Evolutionary conservation across 2,113 vertebrate species (phyloP).

Genomic region (Trematocara macrostoma): DNA sequence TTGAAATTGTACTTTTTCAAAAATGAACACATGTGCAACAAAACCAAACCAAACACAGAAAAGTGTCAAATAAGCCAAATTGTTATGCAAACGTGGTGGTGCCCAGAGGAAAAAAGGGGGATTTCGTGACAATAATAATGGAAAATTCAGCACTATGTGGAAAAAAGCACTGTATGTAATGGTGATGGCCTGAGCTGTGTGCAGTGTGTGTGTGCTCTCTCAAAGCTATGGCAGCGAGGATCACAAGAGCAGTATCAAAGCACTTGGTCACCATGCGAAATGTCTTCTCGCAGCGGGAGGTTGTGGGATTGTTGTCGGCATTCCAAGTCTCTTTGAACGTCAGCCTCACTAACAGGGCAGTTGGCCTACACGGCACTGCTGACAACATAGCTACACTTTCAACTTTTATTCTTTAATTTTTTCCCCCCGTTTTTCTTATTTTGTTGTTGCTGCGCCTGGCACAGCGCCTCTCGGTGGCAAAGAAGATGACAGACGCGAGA

Average conservation of each 20-base stretch:
- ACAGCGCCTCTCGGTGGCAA: conserved; percentile 57
- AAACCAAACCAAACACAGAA: neutral
- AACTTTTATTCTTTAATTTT: conserved; percentile 57
- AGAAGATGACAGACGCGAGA: neutral
- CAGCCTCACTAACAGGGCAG: conserved; percentile 70
- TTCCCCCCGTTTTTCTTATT: neutral
- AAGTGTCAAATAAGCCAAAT: conserved; percentile 4
- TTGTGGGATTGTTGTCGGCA: conserved; percentile 66
- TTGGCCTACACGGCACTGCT: conserved; percentile 52
- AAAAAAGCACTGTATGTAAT: conserved; percentile 49
- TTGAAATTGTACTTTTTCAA: neutral
- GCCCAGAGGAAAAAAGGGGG: neutral
- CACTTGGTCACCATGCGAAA: conserved; percentile 64
- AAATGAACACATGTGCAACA: neutral
- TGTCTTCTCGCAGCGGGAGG: conserved; percentile 69
- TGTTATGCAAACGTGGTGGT: conserved; percentile 3
- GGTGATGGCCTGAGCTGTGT: conserved; percentile 43
- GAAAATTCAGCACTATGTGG: conserved; percentile 43
- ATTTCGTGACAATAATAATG: conserved; percentile 48
- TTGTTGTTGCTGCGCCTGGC: neutral
- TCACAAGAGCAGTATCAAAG: conserved; percentile 75
- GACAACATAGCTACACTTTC: conserved; percentile 64
- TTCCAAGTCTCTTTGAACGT: conserved; percentile 71
- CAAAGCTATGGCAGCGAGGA: conserved; percentile 62
- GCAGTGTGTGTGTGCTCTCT: conserved; percentile 26